Percentiles rank a stretch among this genome's conserved stretches.
phyloP scores from a whole-genome alignment of 2,888 invertebrate genomes.

The Nemurella pictetii region DNA sequence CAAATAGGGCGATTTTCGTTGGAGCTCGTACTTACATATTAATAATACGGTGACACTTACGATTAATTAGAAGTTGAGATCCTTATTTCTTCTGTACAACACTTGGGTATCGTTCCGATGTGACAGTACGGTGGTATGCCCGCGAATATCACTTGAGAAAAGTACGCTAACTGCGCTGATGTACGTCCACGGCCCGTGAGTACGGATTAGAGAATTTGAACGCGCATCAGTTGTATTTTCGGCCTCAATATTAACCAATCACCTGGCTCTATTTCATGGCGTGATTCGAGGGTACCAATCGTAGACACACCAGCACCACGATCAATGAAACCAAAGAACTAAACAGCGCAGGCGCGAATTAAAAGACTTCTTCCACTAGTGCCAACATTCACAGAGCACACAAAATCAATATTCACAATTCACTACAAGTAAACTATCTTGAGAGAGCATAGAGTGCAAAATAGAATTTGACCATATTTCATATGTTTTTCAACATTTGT shows the following conservation, averaged over 20 bases:
- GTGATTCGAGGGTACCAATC: constrained; percentile 3
- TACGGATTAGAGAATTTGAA: background rate
- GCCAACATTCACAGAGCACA: background rate
- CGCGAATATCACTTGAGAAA: background rate
- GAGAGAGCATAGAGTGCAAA: no score
- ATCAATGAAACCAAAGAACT: background rate
- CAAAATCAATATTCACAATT: background rate
- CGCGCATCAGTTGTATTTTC: constrained; percentile 10
- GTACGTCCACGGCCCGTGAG: background rate
- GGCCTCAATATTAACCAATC: constrained; percentile 1
- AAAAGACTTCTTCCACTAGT: background rate
- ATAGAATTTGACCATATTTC: no score
- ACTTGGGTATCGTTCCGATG: background rate
- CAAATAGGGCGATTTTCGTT: background rate
- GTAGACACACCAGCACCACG: background rate
- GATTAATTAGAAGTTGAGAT: background rate
- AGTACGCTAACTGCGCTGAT: background rate
- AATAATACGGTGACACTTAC: background rate
- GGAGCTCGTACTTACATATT: no score
- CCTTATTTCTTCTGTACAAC: background rate
- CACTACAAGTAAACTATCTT: no score
- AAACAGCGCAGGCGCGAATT: background rate
- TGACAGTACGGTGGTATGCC: background rate
- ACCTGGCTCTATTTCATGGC: background rate
- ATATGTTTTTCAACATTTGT: no score